Percentiles rank a stretch among this genome's conserved stretches.
Conservation (phyloP, 2,797 vertebrate genomes). For the Betta splendens region DNA sequence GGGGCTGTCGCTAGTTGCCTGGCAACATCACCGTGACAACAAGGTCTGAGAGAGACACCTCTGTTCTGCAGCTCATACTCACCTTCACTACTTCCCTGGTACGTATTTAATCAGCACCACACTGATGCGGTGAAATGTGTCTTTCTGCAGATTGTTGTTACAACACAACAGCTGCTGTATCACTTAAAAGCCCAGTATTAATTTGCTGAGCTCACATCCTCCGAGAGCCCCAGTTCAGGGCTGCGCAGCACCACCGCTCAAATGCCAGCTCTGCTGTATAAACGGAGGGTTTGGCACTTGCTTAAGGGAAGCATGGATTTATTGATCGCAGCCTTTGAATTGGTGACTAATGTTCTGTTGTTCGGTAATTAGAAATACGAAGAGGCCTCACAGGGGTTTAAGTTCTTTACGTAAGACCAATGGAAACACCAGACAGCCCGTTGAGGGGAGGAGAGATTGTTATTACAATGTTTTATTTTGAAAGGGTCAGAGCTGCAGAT, state of each 20-base stretch:
- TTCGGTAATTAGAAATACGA: neutral
- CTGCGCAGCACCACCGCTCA: neutral
- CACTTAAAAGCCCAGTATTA: slow-evolving; percentile 2
- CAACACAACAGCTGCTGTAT: slow-evolving; percentile 13
- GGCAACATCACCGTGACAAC: neutral
- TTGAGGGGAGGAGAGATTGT: accelerated
- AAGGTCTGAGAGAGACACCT: no score
- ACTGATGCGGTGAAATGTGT: no score
- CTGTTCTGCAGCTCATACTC: no score
- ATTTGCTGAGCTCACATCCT: slow-evolving; percentile 16
- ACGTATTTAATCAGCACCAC: no score
- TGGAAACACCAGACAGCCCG: neutral
- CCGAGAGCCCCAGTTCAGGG: neutral
- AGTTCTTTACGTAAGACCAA: neutral
- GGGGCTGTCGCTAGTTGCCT: neutral
- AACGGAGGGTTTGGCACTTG: neutral
- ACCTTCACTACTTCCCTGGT: no score
- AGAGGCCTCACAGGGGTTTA: neutral
- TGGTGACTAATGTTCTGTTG: neutral
- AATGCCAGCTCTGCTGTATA: neutral
- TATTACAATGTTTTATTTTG: neutral
- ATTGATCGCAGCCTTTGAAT: neutral
- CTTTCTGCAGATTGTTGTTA: neutral
- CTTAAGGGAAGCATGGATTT: neutral
- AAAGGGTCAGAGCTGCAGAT: no score